Percentiles rank a stretch among this genome's conserved stretches.
phyloP scores from a whole-genome alignment of 2,888 invertebrate genomes.

The Lissocephala sabroskyi region DNA sequence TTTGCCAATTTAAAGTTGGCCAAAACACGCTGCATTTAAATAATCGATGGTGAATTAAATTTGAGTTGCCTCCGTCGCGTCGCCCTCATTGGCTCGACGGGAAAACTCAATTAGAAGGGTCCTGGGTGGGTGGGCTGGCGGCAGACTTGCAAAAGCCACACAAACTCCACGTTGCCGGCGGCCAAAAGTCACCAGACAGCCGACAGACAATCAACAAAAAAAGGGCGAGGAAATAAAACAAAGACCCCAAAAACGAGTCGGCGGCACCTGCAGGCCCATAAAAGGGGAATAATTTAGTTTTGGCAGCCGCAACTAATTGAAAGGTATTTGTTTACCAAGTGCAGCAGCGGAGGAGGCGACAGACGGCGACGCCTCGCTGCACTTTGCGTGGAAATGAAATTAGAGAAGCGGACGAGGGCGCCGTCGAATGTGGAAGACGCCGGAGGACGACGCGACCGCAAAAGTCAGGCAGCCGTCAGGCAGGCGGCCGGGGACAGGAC shows the following conservation, averaged over 20 bases:
- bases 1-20: too few species aligned
- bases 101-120: constrained; percentile 47
- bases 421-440: neutral
- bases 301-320: constrained; percentile 52
- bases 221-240: constrained; percentile 2
- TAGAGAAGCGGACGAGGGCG: constrained; percentile 21
- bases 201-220: constrained; percentile 28
- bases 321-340: constrained; percentile 54
- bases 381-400: constrained; percentile 35
- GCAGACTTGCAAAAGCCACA: constrained; percentile 37
- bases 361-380: constrained; percentile 10
- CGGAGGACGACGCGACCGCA: neutral
- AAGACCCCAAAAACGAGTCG: constrained; percentile 2
- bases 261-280: constrained; percentile 25
- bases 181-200: constrained; percentile 28
- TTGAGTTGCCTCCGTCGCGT: too few species aligned
- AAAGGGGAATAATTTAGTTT: constrained; percentile 52
- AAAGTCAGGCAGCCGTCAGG: neutral
- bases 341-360: constrained; percentile 14
- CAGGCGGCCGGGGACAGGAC: neutral
- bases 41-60: too few species aligned
- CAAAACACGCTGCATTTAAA: too few species aligned
- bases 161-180: constrained; percentile 21
- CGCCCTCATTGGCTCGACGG: too few species aligned
- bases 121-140: constrained; percentile 26